Percentiles rank a stretch among this genome's conserved stretches.
phyloP scores from a whole-genome alignment of 1,140 invertebrate genomes.

The Hirudo medicinalis region DNA sequence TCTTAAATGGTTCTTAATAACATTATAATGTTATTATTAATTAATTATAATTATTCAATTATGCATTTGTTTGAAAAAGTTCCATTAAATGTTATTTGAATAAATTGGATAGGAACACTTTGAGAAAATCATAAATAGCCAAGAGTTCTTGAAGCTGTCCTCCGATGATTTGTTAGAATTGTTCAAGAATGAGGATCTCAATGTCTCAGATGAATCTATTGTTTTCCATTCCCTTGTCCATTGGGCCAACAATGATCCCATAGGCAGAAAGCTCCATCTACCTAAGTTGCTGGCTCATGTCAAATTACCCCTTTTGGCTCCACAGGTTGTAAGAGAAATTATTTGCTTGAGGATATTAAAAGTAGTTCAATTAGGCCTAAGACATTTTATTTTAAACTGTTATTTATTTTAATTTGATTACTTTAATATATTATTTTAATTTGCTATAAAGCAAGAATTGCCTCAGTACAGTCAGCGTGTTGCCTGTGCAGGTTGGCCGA shows the following conservation, averaged over 20 bases:
- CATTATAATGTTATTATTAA: not conserved
- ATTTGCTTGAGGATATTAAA: slow-evolving; percentile 12
- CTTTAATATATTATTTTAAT: too few species aligned
- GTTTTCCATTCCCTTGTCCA: slow-evolving; percentile 69
- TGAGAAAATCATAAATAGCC: slow-evolving; percentile 65
- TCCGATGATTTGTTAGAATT: slow-evolving; percentile 66
- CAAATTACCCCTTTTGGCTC: slow-evolving; percentile 70
- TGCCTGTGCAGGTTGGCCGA: too few species aligned
- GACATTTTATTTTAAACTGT: too few species aligned
- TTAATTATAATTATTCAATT: not conserved
- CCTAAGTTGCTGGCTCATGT: slow-evolving; percentile 61
- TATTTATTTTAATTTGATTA: too few species aligned
- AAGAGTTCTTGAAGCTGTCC: slow-evolving; percentile 74
- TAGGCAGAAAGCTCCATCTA: slow-evolving; percentile 52
- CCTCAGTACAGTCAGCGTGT: too few species aligned
- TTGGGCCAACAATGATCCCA: slow-evolving; percentile 66
- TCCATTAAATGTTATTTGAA: not conserved
- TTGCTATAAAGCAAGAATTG: too few species aligned
- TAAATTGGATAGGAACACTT: slow-evolving; percentile 45
- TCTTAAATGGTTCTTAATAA: not conserved
- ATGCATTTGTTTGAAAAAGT: not conserved
- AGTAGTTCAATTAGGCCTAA: too few species aligned
- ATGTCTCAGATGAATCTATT: slow-evolving; percentile 74
- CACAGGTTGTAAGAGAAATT: slow-evolving; percentile 50
- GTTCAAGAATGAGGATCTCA: slow-evolving; percentile 78